Evolutionary conservation across 1,140 invertebrate genomes (phyloP), one percentile per base, ranked within the genome.

Genomic region (Gryon sp.): DNA sequence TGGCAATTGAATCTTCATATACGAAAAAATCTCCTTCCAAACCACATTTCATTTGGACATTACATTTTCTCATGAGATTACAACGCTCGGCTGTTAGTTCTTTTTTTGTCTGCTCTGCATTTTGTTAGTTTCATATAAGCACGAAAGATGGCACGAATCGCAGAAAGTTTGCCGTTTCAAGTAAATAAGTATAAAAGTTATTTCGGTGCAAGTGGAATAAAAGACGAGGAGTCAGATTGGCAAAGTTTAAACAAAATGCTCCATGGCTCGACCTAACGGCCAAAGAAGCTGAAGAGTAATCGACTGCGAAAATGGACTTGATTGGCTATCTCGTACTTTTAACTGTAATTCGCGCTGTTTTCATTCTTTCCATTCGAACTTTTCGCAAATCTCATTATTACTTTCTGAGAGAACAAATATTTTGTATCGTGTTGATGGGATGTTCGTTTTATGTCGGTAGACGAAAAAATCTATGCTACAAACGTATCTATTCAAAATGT

Each of bases 231-330:
- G 62, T 48, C 46, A 70, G 62, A 82, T 80, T 79, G 76, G 76
- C 43, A 82, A 80, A 82, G 77, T 80, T 80, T 78, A 79, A 80
- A 79, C 68, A 78, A 82, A 79, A 80, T 74, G 74, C 62, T 41
- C 38, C 74, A 7, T 20, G 8, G 20, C 6, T 26, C 15, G 12
- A 16, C n/a, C 34, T 45, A 32, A 53, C 55, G 30, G n/a, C 4
- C 11, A 41, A 60, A 59, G 40, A 26, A 46, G n/a, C 16, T n/a
- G 28, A 40, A 40, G 66, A 72, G 52, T 66, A 72, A 72, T 77
- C 60, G 74, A 66, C 59, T 43, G 45, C 28, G 26, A 72, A 76
- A 72, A 77, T 45, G 53, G 59, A 52, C 59, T 53, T 30, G 65
- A 65, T 63, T 60, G 57, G 65, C 65, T 40, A 59, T 65, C 59